Percentiles rank a stretch among this genome's conserved stretches.
These are phyloP conservation scores for Eupeodes latifasciatus DNA, from an alignment of 2,888 invertebrate genomes.

Conservation along the genomic window DNA sequence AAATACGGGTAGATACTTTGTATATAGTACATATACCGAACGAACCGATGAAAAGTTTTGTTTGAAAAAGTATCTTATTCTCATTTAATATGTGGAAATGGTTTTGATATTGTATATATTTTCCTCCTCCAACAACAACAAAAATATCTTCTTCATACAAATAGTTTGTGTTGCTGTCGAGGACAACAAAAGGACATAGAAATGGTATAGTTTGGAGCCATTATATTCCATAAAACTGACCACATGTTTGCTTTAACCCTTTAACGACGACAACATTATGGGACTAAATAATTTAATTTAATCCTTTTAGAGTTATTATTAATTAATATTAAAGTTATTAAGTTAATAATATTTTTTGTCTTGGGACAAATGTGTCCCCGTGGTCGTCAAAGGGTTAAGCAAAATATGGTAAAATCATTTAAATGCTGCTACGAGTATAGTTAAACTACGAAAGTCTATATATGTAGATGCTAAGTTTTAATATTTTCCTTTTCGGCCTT, in stretches of 20 bases:
- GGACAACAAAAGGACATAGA: slow-evolving; percentile 19
- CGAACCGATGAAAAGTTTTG: slow-evolving; percentile 14
- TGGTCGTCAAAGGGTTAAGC: too few species aligned
- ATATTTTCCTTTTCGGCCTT: slow-evolving; percentile 21
- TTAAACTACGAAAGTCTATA: not conserved
- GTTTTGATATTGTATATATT: slow-evolving; percentile 36
- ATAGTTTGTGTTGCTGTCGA: not conserved
- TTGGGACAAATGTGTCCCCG: too few species aligned
- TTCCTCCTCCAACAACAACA: slow-evolving; percentile 1
- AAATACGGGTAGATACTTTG: too few species aligned
- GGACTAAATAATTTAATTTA: too few species aligned
- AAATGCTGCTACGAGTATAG: not conserved
- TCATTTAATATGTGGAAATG: slow-evolving; percentile 20
- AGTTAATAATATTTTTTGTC: too few species aligned
- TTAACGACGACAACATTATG: too few species aligned
- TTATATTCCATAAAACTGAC: slow-evolving; percentile 28
- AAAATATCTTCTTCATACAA: not conserved
- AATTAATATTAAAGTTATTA: too few species aligned
- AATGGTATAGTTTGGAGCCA: not conserved
- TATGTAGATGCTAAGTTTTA: not conserved
- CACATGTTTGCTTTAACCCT: slow-evolving; percentile 47
- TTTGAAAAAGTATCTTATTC: slow-evolving; percentile 9
- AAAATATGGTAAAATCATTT: slow-evolving; percentile 29
- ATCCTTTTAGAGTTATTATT: too few species aligned
- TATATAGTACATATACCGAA: not conserved